Percentiles rank a stretch among this genome's conserved stretches.
Evolutionary conservation across 2,113 vertebrate species (phyloP).

Genomic region (Promerops cafer): DNA sequence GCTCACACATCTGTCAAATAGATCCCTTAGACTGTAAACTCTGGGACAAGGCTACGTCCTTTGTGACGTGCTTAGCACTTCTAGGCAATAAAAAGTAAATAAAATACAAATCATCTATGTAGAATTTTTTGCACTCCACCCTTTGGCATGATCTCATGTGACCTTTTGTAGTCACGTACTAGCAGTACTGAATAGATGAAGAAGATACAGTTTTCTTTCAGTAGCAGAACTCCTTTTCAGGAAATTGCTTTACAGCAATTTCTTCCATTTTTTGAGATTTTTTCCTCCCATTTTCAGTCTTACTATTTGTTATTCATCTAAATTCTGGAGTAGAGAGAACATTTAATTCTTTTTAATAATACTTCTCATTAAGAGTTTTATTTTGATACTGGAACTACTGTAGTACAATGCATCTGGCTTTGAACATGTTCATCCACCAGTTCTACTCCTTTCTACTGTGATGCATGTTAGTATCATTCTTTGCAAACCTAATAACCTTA

Average conservation of each 20-base stretch:
- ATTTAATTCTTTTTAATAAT: neutral
- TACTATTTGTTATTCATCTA: neutral
- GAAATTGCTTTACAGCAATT: neutral
- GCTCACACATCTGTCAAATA: slow-evolving; percentile 3
- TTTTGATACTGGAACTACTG: neutral
- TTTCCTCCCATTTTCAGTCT: neutral
- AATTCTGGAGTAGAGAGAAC: neutral
- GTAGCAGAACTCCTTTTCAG: neutral
- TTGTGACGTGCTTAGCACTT: neutral
- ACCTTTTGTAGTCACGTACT: neutral
- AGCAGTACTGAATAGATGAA: neutral
- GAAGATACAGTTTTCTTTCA: neutral
- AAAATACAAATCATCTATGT: neutral
- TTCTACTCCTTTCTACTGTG: neutral
- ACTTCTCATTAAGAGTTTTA: neutral
- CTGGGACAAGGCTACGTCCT: neutral
- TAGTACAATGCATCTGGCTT: neutral
- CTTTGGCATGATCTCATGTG: neutral
- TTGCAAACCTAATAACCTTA: neutral
- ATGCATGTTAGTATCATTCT: neutral
- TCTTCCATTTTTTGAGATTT: neutral
- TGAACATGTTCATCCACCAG: neutral
- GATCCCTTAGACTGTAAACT: neutral
- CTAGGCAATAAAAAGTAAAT: neutral
- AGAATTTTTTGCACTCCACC: neutral